A percentile compares a stretch with the other conserved stretches of the same genome.
Conservation (phyloP, 2,797 vertebrate species). For the Mico argentatus region DNA sequence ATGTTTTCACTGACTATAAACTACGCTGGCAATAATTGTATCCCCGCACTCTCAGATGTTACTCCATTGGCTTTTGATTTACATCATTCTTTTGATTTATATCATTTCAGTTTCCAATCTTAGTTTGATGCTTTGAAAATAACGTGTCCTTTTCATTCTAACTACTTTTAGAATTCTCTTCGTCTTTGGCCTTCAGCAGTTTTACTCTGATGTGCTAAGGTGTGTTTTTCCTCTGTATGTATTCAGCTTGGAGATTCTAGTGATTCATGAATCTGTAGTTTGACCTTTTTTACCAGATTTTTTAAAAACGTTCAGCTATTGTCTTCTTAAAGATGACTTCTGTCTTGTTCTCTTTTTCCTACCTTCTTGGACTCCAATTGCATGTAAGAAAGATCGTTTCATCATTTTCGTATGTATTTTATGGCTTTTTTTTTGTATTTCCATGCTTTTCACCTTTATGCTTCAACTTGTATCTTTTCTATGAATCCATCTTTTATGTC, state of each 20-base stretch:
- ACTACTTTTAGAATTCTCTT: neutral
- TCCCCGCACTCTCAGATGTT: neutral
- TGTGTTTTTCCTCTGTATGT: neutral
- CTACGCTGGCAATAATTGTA: neutral
- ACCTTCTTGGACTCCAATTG: neutral
- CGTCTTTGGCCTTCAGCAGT: neutral
- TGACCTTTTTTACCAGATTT: neutral
- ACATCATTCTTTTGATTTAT: neutral
- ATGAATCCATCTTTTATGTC: neutral
- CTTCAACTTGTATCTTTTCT: neutral
- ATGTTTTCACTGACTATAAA: neutral
- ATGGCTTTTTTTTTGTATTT: neutral
- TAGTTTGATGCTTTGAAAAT: neutral
- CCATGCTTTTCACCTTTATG: neutral
- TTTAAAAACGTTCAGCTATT: neutral
- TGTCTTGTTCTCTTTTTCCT: neutral
- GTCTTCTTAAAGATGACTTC: neutral
- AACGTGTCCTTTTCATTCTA: neutral
- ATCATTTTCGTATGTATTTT: neutral
- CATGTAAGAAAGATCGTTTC: neutral
- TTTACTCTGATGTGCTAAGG: neutral
- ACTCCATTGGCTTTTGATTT: neutral
- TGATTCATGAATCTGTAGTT: neutral
- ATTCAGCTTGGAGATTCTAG: neutral
- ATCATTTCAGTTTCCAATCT: neutral